Evolutionary conservation across 2,113 vertebrate species (phyloP).

Genomic region (Anas platyrhynchos): DNA sequence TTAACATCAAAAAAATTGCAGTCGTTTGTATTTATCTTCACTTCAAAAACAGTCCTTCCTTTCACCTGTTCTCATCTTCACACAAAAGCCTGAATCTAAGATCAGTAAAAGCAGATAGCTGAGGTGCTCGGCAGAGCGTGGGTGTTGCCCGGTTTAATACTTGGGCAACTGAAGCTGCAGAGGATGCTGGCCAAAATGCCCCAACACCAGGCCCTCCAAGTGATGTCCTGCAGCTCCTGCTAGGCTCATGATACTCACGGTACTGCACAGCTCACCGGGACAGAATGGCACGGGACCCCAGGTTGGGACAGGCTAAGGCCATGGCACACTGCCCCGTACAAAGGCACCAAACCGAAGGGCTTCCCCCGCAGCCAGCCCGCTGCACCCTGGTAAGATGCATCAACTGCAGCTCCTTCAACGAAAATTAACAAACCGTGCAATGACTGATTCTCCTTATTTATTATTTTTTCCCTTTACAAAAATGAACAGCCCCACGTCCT

Average conservation of each 20-base stretch:
- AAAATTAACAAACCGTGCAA: neutral
- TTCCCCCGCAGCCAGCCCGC: no score
- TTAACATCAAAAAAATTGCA: neutral
- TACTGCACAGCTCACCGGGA: neutral
- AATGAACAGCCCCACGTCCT: neutral
- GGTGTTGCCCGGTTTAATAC: neutral
- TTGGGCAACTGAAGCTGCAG: neutral
- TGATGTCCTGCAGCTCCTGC: rapidly evolving
- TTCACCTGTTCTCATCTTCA: neutral
- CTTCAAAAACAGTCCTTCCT: neutral
- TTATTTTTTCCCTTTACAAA: neutral
- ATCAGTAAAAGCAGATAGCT: neutral
- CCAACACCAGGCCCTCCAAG: neutral
- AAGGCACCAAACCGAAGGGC: neutral
- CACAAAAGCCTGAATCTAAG: neutral
- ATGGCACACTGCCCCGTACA: neutral
- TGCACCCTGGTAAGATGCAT: neutral
- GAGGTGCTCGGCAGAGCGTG: neutral
- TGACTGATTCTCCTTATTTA: neutral
- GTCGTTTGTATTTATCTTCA: neutral
- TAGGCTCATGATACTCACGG: neutral
- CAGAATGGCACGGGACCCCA: neutral
- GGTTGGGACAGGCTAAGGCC: neutral
- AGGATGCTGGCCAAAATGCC: neutral
- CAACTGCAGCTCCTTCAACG: neutral